A percentile compares a stretch with the other conserved stretches of the same genome.
Conservation (phyloP, 2,888 invertebrate species). For the Netelia virgata region DNA sequence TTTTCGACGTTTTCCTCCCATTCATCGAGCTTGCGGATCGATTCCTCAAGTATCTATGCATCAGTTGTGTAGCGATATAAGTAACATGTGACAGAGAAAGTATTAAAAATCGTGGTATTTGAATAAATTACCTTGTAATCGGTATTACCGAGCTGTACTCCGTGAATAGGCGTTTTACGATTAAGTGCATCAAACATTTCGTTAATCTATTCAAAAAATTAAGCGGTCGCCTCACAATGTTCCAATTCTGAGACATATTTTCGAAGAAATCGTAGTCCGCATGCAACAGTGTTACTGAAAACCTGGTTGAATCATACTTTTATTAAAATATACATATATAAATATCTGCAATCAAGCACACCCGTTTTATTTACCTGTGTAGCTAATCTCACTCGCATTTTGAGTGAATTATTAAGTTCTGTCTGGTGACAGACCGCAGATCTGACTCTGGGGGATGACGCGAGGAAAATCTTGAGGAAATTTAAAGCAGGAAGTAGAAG, state of each 20-base stretch:
- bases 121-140: conserved; percentile 56
- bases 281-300: conserved; percentile 61
- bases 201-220: conserved; percentile 65
- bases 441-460: too few species aligned
- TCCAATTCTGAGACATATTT: conserved; percentile 47
- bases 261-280: conserved; percentile 52
- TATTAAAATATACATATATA: too few species aligned
- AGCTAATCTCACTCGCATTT: conserved; percentile 60
- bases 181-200: conserved; percentile 66
- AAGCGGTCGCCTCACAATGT: conserved; percentile 52
- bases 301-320: conserved; percentile 34
- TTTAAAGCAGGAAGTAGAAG: too few species aligned
- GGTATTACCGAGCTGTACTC: conserved; percentile 48
- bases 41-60: conserved; percentile 58
- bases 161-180: conserved; percentile 43
- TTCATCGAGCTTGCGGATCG: conserved; percentile 60
- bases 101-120: not conserved
- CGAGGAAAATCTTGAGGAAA: too few species aligned
- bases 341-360: not conserved
- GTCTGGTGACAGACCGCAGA: too few species aligned
- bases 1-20: conserved; percentile 63
- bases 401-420: conserved; percentile 54
- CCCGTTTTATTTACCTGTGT: conserved; percentile 49
- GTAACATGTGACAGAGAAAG: not conserved
- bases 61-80: conserved; percentile 11